Conservation (phyloP, 2,888 invertebrate species). For the Himalopsyche anomala region DNA sequence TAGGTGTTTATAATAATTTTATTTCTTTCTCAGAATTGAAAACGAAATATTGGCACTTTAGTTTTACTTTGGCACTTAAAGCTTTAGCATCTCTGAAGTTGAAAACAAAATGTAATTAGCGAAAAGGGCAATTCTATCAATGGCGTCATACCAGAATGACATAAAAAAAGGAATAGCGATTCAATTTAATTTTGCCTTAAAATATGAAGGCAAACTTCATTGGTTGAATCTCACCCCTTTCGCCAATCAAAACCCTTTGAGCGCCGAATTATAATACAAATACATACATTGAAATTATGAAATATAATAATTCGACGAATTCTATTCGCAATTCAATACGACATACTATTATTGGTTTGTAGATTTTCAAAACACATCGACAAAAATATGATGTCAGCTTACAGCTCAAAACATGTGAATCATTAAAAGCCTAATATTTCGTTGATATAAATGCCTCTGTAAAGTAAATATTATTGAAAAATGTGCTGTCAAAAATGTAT, state of each 20-base stretch:
- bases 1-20: too few relatives aligned
- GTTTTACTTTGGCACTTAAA: too few relatives aligned
- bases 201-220: not conserved
- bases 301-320: not conserved
- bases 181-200: not conserved
- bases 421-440: too few relatives aligned
- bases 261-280: not conserved
- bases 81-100: too few relatives aligned
- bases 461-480: too few relatives aligned
- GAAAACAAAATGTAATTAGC: conserved; percentile 2
- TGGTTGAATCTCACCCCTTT: not conserved
- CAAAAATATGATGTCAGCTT: too few relatives aligned
- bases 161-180: not conserved
- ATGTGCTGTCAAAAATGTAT: too few relatives aligned
- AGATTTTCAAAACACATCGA: too few relatives aligned
- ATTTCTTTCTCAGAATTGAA: too few relatives aligned
- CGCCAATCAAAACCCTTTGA: not conserved
- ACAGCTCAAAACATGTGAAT: too few relatives aligned
- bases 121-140: conserved; percentile 16
- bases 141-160: not conserved
- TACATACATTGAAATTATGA: not conserved
- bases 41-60: too few relatives aligned
- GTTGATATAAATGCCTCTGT: too few relatives aligned
- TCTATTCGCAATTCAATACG: not conserved
- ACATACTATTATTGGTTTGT: not conserved